Evolutionary conservation across 1,140 invertebrate species (phyloP), one percentile per base, ranked within the genome.

Genomic region (Thaumetopoea pityocampa): DNA sequence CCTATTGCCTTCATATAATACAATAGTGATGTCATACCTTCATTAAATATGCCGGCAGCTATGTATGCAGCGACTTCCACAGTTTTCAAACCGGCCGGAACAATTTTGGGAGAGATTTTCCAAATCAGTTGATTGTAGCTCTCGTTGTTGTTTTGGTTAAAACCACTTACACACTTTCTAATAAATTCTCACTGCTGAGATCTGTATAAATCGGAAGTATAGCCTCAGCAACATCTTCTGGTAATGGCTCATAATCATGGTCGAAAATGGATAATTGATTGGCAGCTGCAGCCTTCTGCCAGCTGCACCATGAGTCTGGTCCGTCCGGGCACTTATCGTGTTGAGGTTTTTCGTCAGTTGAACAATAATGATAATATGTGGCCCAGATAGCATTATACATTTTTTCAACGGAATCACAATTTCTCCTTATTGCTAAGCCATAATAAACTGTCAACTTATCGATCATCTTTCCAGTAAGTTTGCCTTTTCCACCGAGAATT

Each of bases 251-350:
- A 24, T 36, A 36, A 24, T 24, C 20, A 24, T 26, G 34, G 20
- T 35, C 33, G 33, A 35, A 35, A 35, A 19, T 35, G 33, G 33
- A 35, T 35, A 35, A 35, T 35, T 35, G 33, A 35, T 35, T 35
- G 33, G 33, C 33, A 35, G 33, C 33, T 35, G 33, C 33, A 35
- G 33, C 33, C 20, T 14, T 35, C 18, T 35, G 33, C 19, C 20
- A 35, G 33, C 10, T 12, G 33, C 18, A 35, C 18, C n/a, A 23
- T 35, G 33, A 35, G 4, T 35, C 33, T 35, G 33, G 33, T 35
- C 19, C 20, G 3, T 35, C 33, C 33, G 33, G 33, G 33, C 33
- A 35, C 33, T 35, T 35, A 12, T 35, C 33, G 33, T 35, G 33
- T 12, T 35, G 30, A 33, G 14, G 30, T 17, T 33, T 8, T 33